Conservation (phyloP, 2,113 vertebrate species). For the Capricornis sumatraensis region DNA sequence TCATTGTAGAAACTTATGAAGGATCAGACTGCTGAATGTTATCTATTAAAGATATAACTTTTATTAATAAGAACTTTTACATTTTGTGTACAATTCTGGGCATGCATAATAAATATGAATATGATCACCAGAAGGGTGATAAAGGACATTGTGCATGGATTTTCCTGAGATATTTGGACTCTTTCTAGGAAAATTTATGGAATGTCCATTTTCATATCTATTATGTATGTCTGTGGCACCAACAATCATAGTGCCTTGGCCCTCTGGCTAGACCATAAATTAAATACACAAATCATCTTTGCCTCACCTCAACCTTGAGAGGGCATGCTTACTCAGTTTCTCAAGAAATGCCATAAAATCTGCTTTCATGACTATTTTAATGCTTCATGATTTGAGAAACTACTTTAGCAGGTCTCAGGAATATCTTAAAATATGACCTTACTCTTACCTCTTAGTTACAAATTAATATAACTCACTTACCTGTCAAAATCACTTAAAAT, state of each 20-base stretch:
- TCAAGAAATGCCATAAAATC: conserved; percentile 37
- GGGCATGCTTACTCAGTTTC: not conserved
- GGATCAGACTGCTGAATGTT: not conserved
- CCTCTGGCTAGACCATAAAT: conserved; percentile 10
- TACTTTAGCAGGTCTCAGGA: conserved; percentile 29
- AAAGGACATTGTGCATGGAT: not conserved
- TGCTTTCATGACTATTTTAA: conserved; percentile 44
- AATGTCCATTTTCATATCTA: not conserved
- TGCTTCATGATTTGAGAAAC: conserved; percentile 31
- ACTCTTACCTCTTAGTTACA: conserved; percentile 26
- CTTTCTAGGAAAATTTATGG: conserved; percentile 40
- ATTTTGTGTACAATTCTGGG: not conserved
- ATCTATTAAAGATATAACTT: not conserved
- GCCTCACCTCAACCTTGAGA: conserved; percentile 28
- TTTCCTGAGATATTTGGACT: not conserved
- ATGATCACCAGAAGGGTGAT: not conserved
- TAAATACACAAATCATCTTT: conserved; percentile 36
- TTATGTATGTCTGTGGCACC: not conserved
- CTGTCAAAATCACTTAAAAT: conserved; percentile 28
- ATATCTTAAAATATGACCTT: conserved; percentile 44
- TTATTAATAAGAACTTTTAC: not conserved
- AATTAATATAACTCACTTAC: conserved; percentile 18
- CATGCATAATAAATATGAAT: not conserved
- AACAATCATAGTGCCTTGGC: not conserved
- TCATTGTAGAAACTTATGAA: not conserved